Base-by-base conservation (phyloP, 2,888 invertebrate species). In the Pristionchus arcanus region DNA sequence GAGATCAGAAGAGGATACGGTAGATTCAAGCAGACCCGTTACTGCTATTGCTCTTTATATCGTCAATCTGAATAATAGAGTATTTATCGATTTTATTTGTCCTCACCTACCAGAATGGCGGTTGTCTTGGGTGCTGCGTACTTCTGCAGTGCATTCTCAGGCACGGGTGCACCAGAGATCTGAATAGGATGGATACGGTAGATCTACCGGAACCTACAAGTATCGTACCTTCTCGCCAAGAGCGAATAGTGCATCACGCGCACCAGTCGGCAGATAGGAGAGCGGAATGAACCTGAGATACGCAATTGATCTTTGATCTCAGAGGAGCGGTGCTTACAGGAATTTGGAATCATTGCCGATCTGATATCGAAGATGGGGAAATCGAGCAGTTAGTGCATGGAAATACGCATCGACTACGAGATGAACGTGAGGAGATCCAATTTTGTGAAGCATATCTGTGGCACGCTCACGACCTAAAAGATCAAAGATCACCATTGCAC, bases 361-460 rank as follows among this genome's bases (percentile, higher is more conserved):
- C n/a, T 89, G 89, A 49, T 89, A 89, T 59, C 89, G 55, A 28
- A 83, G 83, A 42, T 66, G 89, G 19, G 89, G 89, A 28, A 63
- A 89, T 15, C 89, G 63, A 21, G 94, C 91, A 9, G 94, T 94
- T 21, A 94, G 90, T 0, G 94, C 94, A 74, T 94, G 94, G 86
- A 92, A 94, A 86, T 94, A 94, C 5, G 93, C 92, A 85, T 94
- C 93, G 68, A 94, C 91, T 0, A 94, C 93, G 28, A 89, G 63
- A 34, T 92, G 89, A 1, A 92, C 89, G 19, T 89, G 89, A 3
- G 91, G 90, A 34, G 91, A 91, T 1, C 91, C 90, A 34, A 93
- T 89, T 16, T 85, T 34, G 34, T 91, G 90, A 31, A 92, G 87
- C 71, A 92, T 91, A 25, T 90, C 74, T 25, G 89, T 87, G 7